phyloP scores from a whole-genome alignment of 2,888 invertebrate species.

The Philereme vetulata region DNA sequence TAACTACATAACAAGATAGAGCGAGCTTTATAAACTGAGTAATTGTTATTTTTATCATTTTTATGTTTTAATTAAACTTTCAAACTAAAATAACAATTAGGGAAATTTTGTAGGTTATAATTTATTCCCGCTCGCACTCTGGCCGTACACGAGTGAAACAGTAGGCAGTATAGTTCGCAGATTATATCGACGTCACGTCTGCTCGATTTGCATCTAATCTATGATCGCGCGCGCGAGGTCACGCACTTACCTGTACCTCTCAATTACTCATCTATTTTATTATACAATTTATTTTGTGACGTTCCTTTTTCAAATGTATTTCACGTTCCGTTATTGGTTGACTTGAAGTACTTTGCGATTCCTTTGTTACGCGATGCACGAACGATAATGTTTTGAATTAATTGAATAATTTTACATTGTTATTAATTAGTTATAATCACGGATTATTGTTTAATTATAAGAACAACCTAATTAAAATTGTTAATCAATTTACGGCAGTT shows the following conservation, averaged over 20 bases:
- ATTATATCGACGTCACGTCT: conserved; percentile 42
- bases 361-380: too few relatives aligned
- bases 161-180: conserved; percentile 29
- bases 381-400: too few relatives aligned
- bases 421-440: too few relatives aligned
- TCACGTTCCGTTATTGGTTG: too few relatives aligned
- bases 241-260: conserved; percentile 31
- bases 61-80: conserved; percentile 5
- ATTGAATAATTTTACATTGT: too few relatives aligned
- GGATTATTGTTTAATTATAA: too few relatives aligned
- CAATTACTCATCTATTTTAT: conserved; percentile 37
- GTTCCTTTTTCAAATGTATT: conserved; percentile 9
- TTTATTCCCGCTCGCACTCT: conserved; percentile 19
- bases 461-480: too few relatives aligned
- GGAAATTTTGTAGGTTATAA: neutral
- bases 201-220: conserved; percentile 40
- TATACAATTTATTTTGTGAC: neutral
- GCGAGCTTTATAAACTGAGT: conserved; percentile 5
- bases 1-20: conserved; percentile 14
- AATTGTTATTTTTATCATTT: conserved; percentile 10
- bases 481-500: too few relatives aligned
- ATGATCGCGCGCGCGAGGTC: conserved; percentile 34
- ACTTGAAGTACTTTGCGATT: too few relatives aligned
- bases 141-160: conserved; percentile 9
- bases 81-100: neutral